A percentile compares a stretch with the other conserved stretches of the same genome.
Evolutionary conservation across 2,113 vertebrate species (phyloP).

Genomic region (Antigone vipio): DNA sequence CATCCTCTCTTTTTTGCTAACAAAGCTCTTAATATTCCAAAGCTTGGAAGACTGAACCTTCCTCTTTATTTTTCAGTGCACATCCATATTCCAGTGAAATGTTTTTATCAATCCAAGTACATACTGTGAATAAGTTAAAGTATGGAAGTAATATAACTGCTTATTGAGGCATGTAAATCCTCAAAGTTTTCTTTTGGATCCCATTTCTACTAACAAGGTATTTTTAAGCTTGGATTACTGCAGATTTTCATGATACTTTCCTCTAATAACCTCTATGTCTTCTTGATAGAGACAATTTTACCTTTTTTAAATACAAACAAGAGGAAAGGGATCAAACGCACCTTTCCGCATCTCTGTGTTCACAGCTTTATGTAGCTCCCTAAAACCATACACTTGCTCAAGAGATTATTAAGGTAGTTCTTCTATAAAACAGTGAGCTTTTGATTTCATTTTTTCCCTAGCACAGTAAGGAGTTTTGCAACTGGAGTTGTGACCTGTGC

Average conservation of each 20-base stretch:
- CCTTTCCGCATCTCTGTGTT: background rate
- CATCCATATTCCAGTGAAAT: background rate
- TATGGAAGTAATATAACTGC: background rate
- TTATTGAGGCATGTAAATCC: background rate
- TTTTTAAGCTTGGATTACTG: conserved; percentile 42
- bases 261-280: background rate
- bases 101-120: background rate
- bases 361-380: background rate
- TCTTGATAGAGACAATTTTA: background rate
- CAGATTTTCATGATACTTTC: background rate
- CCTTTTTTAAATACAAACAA: background rate
- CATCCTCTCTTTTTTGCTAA: background rate
- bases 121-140: background rate
- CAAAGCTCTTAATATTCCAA: background rate
- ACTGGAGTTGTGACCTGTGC: background rate
- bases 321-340: background rate
- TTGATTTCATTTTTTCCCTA: background rate
- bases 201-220: background rate
- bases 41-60: background rate
- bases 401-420: background rate
- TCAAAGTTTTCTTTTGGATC: background rate
- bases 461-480: background rate
- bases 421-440: background rate
- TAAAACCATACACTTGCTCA: background rate
- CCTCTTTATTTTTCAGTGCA: background rate